Evolutionary conservation across 2,888 invertebrate genomes (phyloP), one percentile per base, ranked within the genome.

Genomic region (Neoscelio sp.): DNA sequence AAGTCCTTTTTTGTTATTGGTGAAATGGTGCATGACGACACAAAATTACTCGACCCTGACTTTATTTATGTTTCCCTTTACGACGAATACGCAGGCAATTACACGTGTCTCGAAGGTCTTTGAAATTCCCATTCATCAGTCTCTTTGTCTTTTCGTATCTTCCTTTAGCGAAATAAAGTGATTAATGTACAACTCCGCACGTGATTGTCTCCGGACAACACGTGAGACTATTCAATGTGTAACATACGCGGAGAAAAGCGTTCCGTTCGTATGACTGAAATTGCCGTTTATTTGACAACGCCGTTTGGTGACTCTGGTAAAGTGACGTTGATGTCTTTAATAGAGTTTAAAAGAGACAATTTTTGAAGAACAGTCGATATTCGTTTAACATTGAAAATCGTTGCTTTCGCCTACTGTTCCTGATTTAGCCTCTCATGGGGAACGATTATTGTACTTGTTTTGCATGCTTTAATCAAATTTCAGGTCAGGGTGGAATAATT

Each of bases 1-100:
- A 17, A 33, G 30, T 15, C 18, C 20, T 15, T 6, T 30, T 42
- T 58, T 58, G 38, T 12, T 23, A 18, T 23, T 12, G 12, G 12
- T 15, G 42, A 58, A 15, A 33, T 44, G 18, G 18, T 26, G 15
- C 12, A 17, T 44, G 44, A 44, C 35, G 20, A 62, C 15, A 62
- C 62, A 33, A 46, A 62, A 62, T 48, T 46, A 30, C 13, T 62
- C 35, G 44, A 48, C 62, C 62, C 50, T 64, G 64, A 50, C 52
- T 65, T 42, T 42, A 65, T 65, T 65, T 65, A 52, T 42, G 52
- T 52, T 65, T 52, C 65, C 65, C 40, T 33, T 44, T 33, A 15
- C 60, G 6, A 30, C 20, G 23, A 60, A 44, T 23, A 40, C 65
- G 18, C 50, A 13, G n/a, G 28, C 50, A 65, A 42, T 65, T 52